These are phyloP conservation scores for Sebastes vulpes DNA, from an alignment of 2,797 vertebrate genomes.

Conservation along the genomic window DNA sequence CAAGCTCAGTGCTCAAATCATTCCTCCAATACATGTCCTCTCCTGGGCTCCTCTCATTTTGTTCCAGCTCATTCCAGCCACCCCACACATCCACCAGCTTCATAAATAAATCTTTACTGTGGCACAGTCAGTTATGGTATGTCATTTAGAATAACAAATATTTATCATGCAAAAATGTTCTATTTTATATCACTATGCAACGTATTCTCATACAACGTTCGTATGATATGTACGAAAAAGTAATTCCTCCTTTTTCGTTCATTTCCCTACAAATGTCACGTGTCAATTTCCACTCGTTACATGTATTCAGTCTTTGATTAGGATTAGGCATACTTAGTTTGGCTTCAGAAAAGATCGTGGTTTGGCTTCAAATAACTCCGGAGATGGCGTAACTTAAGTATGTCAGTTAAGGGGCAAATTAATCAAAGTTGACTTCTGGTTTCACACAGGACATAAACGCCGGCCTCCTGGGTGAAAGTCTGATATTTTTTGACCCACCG, in stretches of 20 bases:
- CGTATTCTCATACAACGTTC: neutral
- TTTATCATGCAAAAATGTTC: neutral
- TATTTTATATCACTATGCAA: neutral
- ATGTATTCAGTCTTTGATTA: too few species aligned
- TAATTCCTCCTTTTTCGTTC: neutral
- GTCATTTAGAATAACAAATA: neutral
- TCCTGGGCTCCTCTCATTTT: slow-evolving; percentile 35
- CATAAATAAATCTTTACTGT: slow-evolving; percentile 24
- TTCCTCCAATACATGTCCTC: slow-evolving; percentile 37
- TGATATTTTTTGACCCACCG: too few species aligned
- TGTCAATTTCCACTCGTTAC: too few species aligned
- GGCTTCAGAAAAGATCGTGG: too few species aligned
- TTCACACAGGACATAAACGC: too few species aligned
- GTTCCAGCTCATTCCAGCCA: slow-evolving; percentile 40
- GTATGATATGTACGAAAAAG: neutral
- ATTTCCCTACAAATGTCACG: neutral
- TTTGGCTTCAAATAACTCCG: neutral
- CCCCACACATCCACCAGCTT: slow-evolving; percentile 17
- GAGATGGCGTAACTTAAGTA: neutral
- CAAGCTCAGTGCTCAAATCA: slow-evolving; percentile 44
- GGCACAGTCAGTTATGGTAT: neutral
- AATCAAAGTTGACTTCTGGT: too few species aligned
- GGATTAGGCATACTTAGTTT: too few species aligned
- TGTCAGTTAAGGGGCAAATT: too few species aligned
- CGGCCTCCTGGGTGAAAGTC: too few species aligned